Conservation (phyloP, 2,888 invertebrate genomes). For the Drosophila eohydei region DNA sequence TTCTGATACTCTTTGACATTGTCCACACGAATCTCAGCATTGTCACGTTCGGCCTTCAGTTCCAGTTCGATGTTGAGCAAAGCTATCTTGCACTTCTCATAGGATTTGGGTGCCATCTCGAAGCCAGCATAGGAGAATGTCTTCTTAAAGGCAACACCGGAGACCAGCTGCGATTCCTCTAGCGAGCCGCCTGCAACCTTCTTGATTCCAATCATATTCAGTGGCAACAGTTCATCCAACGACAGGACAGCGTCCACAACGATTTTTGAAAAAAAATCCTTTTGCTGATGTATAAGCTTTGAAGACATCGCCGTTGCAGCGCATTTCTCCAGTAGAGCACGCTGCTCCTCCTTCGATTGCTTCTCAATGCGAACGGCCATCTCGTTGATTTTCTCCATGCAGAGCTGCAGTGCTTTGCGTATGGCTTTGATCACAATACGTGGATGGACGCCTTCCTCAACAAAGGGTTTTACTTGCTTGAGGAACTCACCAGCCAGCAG, state of each 20-base stretch:
- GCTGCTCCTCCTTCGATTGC: conserved; percentile 86
- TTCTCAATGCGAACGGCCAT: conserved; percentile 92
- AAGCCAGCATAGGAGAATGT: conserved; percentile 99
- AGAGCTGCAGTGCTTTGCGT: conserved; percentile 92
- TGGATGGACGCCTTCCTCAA: conserved; percentile 98
- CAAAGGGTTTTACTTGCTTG: conserved; percentile 96
- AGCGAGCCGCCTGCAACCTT: conserved; percentile 94
- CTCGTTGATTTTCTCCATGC: conserved; percentile 92
- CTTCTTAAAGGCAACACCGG: conserved; percentile 99
- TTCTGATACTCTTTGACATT: conserved; percentile 98
- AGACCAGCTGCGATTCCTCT: conserved; percentile 95
- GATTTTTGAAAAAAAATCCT: conserved; percentile 97
- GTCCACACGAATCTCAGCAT: conserved; percentile 98
- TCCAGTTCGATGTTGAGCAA: conserved; percentile 98
- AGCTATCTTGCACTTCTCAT: conserved; percentile 95
- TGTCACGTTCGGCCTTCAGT: conserved; percentile 98
- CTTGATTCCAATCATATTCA: conserved; percentile 99
- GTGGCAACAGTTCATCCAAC: conserved; percentile 94
- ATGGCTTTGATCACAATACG: conserved; percentile 96
- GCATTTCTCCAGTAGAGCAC: conserved; percentile 91
- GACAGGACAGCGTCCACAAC: conserved; percentile 98
- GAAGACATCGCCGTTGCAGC: conserved; percentile 98
- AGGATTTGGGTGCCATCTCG: conserved; percentile 99
- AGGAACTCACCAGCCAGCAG: conserved; percentile 97
- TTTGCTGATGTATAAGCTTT: conserved; percentile 98